Conservation (phyloP, 2,797 vertebrate genomes). For the Lutjanus argentimaculatus region DNA sequence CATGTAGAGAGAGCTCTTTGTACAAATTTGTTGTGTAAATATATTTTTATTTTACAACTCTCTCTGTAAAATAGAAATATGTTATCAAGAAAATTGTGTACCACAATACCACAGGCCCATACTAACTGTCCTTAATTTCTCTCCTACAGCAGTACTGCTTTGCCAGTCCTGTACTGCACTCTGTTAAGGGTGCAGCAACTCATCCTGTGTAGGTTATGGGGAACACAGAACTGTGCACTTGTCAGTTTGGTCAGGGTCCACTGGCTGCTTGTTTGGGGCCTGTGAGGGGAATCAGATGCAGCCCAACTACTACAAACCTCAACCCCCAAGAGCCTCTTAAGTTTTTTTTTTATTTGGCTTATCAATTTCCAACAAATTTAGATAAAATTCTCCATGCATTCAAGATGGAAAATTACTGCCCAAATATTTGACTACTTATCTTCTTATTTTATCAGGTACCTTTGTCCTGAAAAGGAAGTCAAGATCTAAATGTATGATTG, state of each 20-base stretch:
- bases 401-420: conserved; percentile 8
- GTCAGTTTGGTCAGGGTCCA: conserved; percentile 86
- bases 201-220: conserved; percentile 99
- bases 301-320: conserved; percentile 69
- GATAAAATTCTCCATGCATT: conserved; percentile 4
- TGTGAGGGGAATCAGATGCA: conserved; percentile 77
- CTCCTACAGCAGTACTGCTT: conserved; percentile 99
- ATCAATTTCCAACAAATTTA: conserved; percentile 15
- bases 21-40: conserved; percentile 91
- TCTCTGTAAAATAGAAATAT: conserved; percentile 89
- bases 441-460: conserved; percentile 29
- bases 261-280: conserved; percentile 74
- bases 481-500: conserved; percentile 44
- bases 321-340: conserved; percentile 26
- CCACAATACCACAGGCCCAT: conserved; percentile 99
- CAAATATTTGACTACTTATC: conserved; percentile 31
- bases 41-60: conserved; percentile 89
- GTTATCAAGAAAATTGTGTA: conserved; percentile 91
- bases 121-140: conserved; percentile 99
- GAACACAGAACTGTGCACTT: conserved; percentile 93
- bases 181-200: conserved; percentile 99
- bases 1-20: conserved; percentile 90
- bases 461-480: conserved; percentile 54
- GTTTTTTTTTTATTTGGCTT: conserved; percentile 49
- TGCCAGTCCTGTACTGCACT: conserved; percentile 99